Evolutionary conservation across 2,888 invertebrate genomes (phyloP).

Genomic region (Cepaea hortensis): DNA sequence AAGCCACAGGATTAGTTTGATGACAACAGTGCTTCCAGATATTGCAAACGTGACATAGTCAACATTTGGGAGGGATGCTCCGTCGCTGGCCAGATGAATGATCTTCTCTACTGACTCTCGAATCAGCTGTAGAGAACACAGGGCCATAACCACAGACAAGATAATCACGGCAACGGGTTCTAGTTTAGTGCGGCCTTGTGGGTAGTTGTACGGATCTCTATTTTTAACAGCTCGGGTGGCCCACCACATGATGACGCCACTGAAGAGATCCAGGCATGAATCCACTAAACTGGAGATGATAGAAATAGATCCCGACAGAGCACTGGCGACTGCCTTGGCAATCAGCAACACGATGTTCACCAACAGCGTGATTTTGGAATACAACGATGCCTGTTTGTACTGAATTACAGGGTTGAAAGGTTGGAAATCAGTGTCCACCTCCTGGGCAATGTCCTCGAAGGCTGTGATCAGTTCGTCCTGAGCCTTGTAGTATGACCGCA

Average conservation of each 20-base stretch:
- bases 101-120: constrained; percentile 74
- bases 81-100: constrained; percentile 59
- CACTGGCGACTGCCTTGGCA: constrained; percentile 76
- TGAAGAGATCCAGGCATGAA: constrained; percentile 77
- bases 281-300: constrained; percentile 78
- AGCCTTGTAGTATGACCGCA: constrained; percentile 73
- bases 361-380: constrained; percentile 48
- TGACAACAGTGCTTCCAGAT: constrained; percentile 64
- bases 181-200: constrained; percentile 77
- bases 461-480: constrained; percentile 73
- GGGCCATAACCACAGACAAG: constrained; percentile 77
- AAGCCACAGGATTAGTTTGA: constrained; percentile 71
- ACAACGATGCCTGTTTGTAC: constrained; percentile 16
- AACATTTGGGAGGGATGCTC: constrained; percentile 59
- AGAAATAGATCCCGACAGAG: constrained; percentile 77
- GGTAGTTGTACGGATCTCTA: constrained; percentile 77
- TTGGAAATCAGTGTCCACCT: constrained; percentile 55
- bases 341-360: constrained; percentile 65
- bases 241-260: constrained; percentile 68
- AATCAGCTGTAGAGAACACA: constrained; percentile 76
- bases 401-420: neutral
- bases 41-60: constrained; percentile 67
- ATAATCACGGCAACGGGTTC: constrained; percentile 77
- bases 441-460: constrained; percentile 68
- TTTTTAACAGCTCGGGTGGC: constrained; percentile 73